Percentiles rank a stretch among this genome's conserved stretches.
phyloP scores from a whole-genome alignment of 2,797 vertebrate genomes.

The Cygnus olor region DNA sequence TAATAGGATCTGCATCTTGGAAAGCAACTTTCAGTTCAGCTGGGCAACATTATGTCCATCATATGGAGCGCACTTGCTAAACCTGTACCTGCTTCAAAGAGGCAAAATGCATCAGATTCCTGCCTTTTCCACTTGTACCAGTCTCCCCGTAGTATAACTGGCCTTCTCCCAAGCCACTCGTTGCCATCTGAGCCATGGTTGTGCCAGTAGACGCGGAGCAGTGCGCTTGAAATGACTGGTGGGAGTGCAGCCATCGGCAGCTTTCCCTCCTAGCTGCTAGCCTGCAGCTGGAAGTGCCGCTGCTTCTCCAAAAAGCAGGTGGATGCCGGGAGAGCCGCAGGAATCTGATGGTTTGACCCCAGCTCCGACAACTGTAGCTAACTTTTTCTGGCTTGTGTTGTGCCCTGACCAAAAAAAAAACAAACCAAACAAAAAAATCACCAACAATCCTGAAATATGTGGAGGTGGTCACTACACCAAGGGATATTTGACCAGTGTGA shows the following conservation, averaged over 20 bases:
- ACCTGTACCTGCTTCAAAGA: neutral
- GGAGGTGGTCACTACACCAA: neutral
- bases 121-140: neutral
- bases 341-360: neutral
- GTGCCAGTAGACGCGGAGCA: neutral
- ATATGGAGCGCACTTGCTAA: neutral
- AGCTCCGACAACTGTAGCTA: neutral
- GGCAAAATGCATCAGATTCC: neutral
- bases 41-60: neutral
- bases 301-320: neutral
- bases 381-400: neutral
- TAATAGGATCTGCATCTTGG: rapidly evolving
- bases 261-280: neutral
- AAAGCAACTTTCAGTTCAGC: neutral
- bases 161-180: neutral
- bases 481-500: neutral
- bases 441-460: neutral
- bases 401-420: neutral
- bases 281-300: neutral
- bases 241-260: neutral
- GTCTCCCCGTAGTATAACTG: rapidly evolving
- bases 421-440: neutral
- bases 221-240: neutral
- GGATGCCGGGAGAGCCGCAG: neutral
- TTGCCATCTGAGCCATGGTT: neutral